Conservation (phyloP, 2,113 vertebrate species). For the Maylandia zebra region DNA sequence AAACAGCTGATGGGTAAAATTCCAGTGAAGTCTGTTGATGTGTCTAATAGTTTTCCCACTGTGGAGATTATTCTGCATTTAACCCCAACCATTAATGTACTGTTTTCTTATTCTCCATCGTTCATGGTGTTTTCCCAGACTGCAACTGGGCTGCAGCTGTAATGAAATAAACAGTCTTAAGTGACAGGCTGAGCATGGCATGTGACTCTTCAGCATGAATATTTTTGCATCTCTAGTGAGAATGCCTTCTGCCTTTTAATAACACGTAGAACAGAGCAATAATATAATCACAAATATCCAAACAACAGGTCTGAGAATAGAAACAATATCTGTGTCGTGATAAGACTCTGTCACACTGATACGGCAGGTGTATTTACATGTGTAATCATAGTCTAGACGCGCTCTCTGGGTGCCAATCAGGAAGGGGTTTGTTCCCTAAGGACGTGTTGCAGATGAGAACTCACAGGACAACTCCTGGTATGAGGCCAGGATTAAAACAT, state of each 20-base stretch:
- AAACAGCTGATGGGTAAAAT: neutral
- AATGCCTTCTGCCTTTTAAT: slow-evolving; percentile 39
- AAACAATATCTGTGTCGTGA: neutral
- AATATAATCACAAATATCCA: slow-evolving; percentile 8
- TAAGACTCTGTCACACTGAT: neutral
- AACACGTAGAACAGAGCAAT: neutral
- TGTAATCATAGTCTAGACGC: slow-evolving; percentile 54
- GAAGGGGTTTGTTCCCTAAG: slow-evolving; percentile 10
- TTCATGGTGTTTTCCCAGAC: neutral
- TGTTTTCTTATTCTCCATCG: neutral
- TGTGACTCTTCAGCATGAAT: slow-evolving; percentile 9
- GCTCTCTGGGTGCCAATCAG: slow-evolving; percentile 49
- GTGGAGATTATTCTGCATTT: neutral
- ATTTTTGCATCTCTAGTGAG: slow-evolving; percentile 37
- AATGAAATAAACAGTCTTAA: neutral
- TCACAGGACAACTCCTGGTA: slow-evolving; percentile 25
- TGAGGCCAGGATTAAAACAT: slow-evolving; percentile 40
- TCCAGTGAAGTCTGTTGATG: neutral
- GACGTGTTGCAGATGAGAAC: slow-evolving; percentile 23
- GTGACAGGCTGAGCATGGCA: slow-evolving; percentile 26
- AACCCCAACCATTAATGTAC: neutral
- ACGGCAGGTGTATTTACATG: slow-evolving; percentile 40
- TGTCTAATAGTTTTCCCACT: neutral
- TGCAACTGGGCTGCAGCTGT: neutral
- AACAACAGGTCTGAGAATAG: neutral